Conservation (phyloP, 2,113 vertebrate genomes). For the Hippocampus comes region DNA sequence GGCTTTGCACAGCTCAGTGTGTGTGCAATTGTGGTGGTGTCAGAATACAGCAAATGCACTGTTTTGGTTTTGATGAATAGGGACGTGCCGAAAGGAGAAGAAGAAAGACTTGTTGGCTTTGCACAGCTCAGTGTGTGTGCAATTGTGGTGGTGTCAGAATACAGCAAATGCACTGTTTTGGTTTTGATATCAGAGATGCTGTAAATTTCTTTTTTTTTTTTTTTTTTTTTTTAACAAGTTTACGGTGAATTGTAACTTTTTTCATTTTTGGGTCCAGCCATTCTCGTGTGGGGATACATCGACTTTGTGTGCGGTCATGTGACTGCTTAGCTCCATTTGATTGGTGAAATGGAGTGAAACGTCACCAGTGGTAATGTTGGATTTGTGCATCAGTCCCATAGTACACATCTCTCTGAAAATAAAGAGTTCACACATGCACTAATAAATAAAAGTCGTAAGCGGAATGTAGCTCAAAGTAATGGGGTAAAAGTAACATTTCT, state of each 20-base stretch:
- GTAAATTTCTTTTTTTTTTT: neutral
- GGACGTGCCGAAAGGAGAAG: too few species aligned
- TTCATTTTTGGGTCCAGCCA: too few species aligned
- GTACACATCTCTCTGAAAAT: too few species aligned
- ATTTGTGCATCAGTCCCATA: too few species aligned
- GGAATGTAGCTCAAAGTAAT: too few species aligned
- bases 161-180: neutral
- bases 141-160: neutral
- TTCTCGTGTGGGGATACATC: rapidly evolving
- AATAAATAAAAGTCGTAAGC: neutral
- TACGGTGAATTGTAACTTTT: neutral
- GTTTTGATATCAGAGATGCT: neutral
- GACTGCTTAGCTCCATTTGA: too few species aligned
- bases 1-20: constrained; percentile 4
- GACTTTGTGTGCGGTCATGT: too few species aligned
- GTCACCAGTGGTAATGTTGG: too few species aligned
- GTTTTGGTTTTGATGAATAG: neutral
- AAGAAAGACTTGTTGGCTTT: too few species aligned
- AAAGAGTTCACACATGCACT: too few species aligned
- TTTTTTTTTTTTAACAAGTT: neutral
- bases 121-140: neutral
- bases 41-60: neutral
- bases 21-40: neutral
- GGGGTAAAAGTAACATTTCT: too few species aligned
- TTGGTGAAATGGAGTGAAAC: too few species aligned